Percentiles rank a stretch among this genome's conserved stretches.
Conservation (phyloP, 2,888 invertebrate species). For the Eilema sororculum region DNA sequence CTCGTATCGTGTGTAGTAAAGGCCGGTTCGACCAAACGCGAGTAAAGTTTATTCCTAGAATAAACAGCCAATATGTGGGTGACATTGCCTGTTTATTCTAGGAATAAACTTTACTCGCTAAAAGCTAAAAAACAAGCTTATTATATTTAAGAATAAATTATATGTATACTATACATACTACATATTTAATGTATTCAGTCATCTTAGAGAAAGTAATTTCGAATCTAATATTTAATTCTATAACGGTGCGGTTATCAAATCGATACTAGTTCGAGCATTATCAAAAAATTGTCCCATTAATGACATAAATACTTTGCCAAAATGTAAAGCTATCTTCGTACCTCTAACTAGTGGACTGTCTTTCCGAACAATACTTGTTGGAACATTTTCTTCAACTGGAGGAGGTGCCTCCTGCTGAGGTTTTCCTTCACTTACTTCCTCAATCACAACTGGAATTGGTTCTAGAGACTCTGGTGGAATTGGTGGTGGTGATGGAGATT, state of each 20-base stretch:
- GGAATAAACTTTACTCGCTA: no score
- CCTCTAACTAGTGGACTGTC: constrained; percentile 52
- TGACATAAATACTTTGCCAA: constrained; percentile 72
- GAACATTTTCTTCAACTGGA: constrained; percentile 20
- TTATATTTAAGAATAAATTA: no score
- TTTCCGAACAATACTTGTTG: constrained; percentile 26
- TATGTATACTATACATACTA: not conserved
- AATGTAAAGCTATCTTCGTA: constrained; percentile 66
- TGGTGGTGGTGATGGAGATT: not conserved
- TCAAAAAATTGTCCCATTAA: constrained; percentile 69
- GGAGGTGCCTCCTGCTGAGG: not conserved
- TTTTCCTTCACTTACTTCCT: constrained; percentile 9
- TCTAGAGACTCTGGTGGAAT: not conserved
- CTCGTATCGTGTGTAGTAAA: no score
- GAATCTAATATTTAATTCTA: constrained; percentile 18
- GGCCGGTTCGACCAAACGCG: no score
- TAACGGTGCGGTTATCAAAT: constrained; percentile 58
- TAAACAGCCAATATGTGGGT: no score
- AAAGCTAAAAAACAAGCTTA: not conserved
- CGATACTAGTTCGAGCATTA: constrained; percentile 63
- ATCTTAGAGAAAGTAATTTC: not conserved
- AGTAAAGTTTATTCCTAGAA: no score
- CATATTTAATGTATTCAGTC: not conserved
- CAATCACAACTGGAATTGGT: constrained; percentile 10
- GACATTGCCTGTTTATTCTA: no score